Base-by-base conservation (phyloP, 2,888 invertebrate species). In the Scelioninae gen. 1 region DNA sequence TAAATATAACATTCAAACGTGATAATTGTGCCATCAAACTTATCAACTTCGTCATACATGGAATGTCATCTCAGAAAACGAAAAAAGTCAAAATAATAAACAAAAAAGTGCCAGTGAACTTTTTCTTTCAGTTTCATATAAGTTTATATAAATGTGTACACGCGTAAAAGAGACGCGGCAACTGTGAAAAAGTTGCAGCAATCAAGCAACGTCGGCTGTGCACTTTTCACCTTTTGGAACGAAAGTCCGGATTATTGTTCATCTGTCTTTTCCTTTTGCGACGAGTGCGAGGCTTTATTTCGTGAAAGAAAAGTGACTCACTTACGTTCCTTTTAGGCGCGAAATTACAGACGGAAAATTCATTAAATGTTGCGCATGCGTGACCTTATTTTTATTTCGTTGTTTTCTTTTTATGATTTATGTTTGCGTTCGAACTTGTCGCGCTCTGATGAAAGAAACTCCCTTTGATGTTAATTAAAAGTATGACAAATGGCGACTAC, bases 241-340 rank as follows among this genome's bases (percentile, higher is more conserved):
- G 80, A 83, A 83, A 68, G 80, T 77, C 75, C 40, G 58, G 65
- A 80, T 77, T 79, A 83, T 83, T 83, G 83, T 83, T 76, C 76
- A 62, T 83, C 72, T 49, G 51, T 74, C 58, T 69, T 74, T 77
- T 56, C 51, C 68, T 71, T 77, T 66, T 72, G 45, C 63, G 31
- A 55, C 53, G 58, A 55, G 40, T 31, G 56, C 47, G 56, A 62
- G 79, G 76, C 51, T 65, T 71, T 76, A 63, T 75, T 79, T 76
- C 16, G 62, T 38, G 58, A 66, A 76, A 75, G 74, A 79, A 80
- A 83, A 83, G 68, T 83, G 80, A 76, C 62, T 80, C 72, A 77
- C 80, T 83, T 83, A 76, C 66, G 72, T 74, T 15, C 40, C 45
- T 66, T 75, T 62, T 79, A 78, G 77, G 69, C 56, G 56, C 29